Percentiles rank a stretch among this genome's conserved stretches.
These are phyloP conservation scores for Heliconius hortense DNA, from an alignment of 2,888 invertebrate species.

Conservation along the genomic window DNA sequence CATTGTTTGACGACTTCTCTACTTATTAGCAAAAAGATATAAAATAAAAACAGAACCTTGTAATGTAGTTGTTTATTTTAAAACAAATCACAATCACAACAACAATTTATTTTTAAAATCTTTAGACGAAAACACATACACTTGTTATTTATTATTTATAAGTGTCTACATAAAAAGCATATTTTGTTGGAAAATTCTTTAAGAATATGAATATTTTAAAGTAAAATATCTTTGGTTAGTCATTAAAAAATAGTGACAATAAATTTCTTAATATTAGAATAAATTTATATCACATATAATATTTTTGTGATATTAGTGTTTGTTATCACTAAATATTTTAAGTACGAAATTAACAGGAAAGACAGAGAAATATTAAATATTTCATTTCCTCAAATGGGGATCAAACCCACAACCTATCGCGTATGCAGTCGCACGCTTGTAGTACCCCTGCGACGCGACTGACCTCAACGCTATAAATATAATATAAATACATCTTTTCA, in stretches of 20 bases:
- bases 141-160: not conserved
- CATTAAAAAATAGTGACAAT: constrained; percentile 1
- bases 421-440: too few relatives aligned
- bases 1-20: too few relatives aligned
- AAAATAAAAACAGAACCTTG: not conserved
- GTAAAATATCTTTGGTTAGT: constrained; percentile 2
- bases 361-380: too few relatives aligned
- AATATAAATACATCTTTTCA: not conserved
- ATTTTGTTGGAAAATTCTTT: not conserved
- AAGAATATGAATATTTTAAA: not conserved
- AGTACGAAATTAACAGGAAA: too few relatives aligned
- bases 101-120: constrained; percentile 6
- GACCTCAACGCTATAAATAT: not conserved
- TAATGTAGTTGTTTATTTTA: constrained; percentile 11
- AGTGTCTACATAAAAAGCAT: not conserved
- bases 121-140: constrained; percentile 15
- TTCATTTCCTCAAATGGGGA: too few relatives aligned
- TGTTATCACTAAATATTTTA: too few relatives aligned
- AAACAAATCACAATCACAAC: not conserved
- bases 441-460: too few relatives aligned
- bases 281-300: not conserved
- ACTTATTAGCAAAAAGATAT: not conserved
- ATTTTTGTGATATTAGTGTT: too few relatives aligned
- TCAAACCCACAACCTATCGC: too few relatives aligned
- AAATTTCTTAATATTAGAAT: not conserved